phyloP scores from a whole-genome alignment of 2,888 invertebrate genomes.

The Megaustenia siamemsis region DNA sequence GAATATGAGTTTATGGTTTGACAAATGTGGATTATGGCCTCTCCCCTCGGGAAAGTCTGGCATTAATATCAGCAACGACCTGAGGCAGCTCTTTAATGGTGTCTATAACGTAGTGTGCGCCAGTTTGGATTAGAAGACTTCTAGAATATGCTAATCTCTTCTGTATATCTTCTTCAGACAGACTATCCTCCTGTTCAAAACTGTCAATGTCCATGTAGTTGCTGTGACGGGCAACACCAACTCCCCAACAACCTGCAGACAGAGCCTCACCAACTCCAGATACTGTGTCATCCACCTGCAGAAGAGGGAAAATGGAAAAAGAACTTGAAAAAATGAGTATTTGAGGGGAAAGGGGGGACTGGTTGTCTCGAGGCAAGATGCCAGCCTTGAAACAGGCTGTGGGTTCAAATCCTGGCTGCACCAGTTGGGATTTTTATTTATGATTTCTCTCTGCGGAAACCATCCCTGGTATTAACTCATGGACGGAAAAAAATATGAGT shows the following conservation, averaged over 20 bases:
- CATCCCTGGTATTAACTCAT: no score
- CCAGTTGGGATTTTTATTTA: no score
- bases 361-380: no score
- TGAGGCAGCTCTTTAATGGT: conserved; percentile 77
- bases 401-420: no score
- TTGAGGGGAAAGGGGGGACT: no score
- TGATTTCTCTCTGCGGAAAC: no score
- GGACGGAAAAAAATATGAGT: no score
- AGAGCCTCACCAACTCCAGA: conserved; percentile 79
- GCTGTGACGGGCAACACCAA: conserved; percentile 79
- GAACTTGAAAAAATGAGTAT: no score
- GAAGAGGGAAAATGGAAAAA: not conserved
- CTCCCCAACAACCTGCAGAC: conserved; percentile 80
- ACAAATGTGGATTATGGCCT: conserved; percentile 65
- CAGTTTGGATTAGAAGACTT: conserved; percentile 73
- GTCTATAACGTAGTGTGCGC: conserved; percentile 80
- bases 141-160: conserved; percentile 68
- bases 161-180: conserved; percentile 71
- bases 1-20: not conserved
- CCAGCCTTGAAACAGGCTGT: no score
- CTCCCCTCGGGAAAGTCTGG: conserved; percentile 75
- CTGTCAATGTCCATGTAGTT: conserved; percentile 79
- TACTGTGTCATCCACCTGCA: conserved; percentile 77
- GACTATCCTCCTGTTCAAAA: conserved; percentile 70
- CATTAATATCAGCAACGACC: conserved; percentile 78